Evolutionary conservation across 2,797 vertebrate genomes (phyloP).

Genomic region (Pelochelys cantorii): DNA sequence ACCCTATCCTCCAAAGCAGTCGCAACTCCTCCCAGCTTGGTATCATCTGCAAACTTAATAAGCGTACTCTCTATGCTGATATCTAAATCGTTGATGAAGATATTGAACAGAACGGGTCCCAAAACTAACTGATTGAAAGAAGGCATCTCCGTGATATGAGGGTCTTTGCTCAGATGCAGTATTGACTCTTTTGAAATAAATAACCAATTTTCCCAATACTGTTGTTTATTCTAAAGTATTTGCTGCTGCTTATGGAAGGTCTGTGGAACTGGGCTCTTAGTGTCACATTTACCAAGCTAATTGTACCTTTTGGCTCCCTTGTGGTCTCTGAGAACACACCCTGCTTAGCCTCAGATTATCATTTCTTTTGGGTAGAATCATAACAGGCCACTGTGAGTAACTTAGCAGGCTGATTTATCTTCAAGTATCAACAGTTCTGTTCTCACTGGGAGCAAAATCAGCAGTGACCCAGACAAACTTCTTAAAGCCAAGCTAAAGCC

Average conservation of each 20-base stretch:
- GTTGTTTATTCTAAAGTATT: rapidly evolving
- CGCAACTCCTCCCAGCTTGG: too few species aligned
- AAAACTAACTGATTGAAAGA: background rate
- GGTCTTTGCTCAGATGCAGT: background rate
- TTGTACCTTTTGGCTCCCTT: too few species aligned
- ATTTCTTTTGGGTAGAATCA: too few species aligned
- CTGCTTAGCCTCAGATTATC: too few species aligned
- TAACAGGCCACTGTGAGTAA: background rate
- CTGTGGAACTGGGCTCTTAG: background rate
- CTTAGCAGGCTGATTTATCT: background rate
- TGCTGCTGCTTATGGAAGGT: background rate
- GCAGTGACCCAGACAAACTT: background rate
- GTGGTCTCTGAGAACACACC: too few species aligned
- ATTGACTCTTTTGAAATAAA: background rate
- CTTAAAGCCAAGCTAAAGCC: background rate
- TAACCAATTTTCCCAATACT: background rate
- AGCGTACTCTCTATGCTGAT: too few species aligned
- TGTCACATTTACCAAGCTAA: too few species aligned
- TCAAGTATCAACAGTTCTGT: background rate
- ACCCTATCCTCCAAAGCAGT: too few species aligned
- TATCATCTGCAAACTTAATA: too few species aligned
- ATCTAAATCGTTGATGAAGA: too few species aligned
- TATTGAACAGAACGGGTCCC: too few species aligned
- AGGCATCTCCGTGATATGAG: background rate
- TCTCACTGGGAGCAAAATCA: background rate